Base-by-base conservation (phyloP, 1,140 invertebrate genomes). In the Zaprionus ghesquierei region DNA sequence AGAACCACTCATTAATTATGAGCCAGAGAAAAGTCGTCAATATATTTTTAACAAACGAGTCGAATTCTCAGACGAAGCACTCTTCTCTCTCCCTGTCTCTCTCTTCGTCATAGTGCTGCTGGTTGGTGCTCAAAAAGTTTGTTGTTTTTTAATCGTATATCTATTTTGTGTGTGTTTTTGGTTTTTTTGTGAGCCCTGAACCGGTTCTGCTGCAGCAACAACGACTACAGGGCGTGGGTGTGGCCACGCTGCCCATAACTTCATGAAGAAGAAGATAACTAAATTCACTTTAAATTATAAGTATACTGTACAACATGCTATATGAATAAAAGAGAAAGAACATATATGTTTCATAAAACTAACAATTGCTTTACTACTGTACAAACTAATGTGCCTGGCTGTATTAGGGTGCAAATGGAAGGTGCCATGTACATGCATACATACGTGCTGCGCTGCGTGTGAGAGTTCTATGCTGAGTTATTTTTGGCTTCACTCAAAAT, bases 241-340 rank as follows among this genome's bases (percentile, higher is more conserved):
- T 69, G 70, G 68, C 69, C 55, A 63, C 22, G 56, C 22, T 59
- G 50, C 50, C 75, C 69, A 75, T 33, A 80, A 62, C 62, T 63
- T 54, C 49, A 44, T n/a, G n/a, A n/a, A 44, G 18, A 20, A 22
- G 49, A 56, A 46, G 23, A 58, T 49, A 35, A 38, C 41, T 66
- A 53, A 41, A 65, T 78, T 69, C 62, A 75, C 64, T 76, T 53
- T 69, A 53, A 64, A 56, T 59, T 65, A 15, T 84, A 84, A 69
- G 73, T 66, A 66, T 63, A 68, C 50, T 65, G 73, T 69, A 62
- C 77, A 87, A 87, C 51, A 76, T 56, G n/a, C 55, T 79, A 79
- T 51, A 76, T 60, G 53, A 87, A 81, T 74, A 70, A 68, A 63
- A 35, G 41, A 44, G 8, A 73, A 25, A 25, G n/a, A 46, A 31